Percentiles rank a stretch among this genome's conserved stretches.
Evolutionary conservation across 2,113 vertebrate genomes (phyloP).

Genomic region (Salvelinus namaycush): DNA sequence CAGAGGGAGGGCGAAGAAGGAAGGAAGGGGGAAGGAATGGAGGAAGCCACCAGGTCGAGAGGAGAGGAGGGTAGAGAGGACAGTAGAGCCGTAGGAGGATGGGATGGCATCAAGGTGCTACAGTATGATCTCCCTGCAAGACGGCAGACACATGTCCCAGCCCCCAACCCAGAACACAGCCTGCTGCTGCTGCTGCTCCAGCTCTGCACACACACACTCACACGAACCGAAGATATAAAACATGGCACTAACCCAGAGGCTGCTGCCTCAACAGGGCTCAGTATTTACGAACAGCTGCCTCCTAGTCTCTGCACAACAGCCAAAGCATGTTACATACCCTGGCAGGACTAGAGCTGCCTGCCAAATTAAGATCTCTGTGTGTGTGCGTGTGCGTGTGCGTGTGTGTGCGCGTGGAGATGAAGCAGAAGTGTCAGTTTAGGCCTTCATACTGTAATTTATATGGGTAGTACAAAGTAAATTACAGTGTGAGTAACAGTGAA

Average conservation of each 20-base stretch:
- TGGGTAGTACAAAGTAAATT: neutral
- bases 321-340: constrained; percentile 27
- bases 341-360: neutral
- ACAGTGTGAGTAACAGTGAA: neutral
- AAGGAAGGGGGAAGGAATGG: neutral
- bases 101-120: constrained; percentile 45
- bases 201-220: constrained; percentile 32
- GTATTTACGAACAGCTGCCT: constrained; percentile 82
- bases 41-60: constrained; percentile 10
- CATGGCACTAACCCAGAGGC: constrained; percentile 61
- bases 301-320: constrained; percentile 36
- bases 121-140: constrained; percentile 45
- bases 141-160: constrained; percentile 33
- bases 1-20: constrained; percentile 16
- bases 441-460: too few relatives aligned
- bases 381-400: neutral
- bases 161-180: constrained; percentile 30
- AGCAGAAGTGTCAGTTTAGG: too few relatives aligned
- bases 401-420: neutral
- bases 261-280: constrained; percentile 74
- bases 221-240: constrained; percentile 51
- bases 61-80: constrained; percentile 12
- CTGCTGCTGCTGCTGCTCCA: constrained; percentile 60
- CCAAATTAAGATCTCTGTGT: neutral
- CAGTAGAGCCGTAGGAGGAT: neutral